phyloP scores from a whole-genome alignment of 2,797 vertebrate genomes.

The Yasuhikotakia modesta region DNA sequence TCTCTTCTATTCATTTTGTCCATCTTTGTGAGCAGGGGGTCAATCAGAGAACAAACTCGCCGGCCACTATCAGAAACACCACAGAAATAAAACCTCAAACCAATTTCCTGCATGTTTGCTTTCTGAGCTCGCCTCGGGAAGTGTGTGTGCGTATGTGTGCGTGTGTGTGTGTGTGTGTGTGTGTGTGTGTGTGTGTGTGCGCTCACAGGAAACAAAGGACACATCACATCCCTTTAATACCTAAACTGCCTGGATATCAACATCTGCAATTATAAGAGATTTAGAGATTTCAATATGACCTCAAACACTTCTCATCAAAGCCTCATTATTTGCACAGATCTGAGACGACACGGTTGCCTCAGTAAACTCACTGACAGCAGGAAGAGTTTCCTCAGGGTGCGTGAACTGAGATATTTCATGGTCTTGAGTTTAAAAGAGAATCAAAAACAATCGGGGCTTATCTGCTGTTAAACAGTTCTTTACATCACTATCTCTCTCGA shows the following conservation, averaged over 20 bases:
- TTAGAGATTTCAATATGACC: not conserved
- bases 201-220: not conserved
- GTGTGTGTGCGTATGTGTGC: not conserved
- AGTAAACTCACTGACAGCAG: not conserved
- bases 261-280: not conserved
- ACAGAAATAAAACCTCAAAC: conserved; percentile 48
- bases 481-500: conserved; percentile 34
- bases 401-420: too few species aligned
- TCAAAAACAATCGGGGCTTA: not conserved
- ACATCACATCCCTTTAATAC: not conserved
- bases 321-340: not conserved
- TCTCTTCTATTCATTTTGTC: conserved; percentile 11
- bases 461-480: not conserved
- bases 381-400: not conserved
- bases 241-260: too few species aligned
- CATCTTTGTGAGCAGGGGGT: conserved; percentile 31
- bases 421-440: not conserved
- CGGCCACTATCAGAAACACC: conserved; percentile 34
- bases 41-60: conserved; percentile 21
- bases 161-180: conserved; percentile 10
- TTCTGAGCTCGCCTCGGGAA: conserved; percentile 35
- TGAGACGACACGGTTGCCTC: not conserved
- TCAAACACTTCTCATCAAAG: not conserved
- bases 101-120: conserved; percentile 52
- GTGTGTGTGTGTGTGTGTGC: not conserved